Evolutionary conservation across 2,113 vertebrate species (phyloP).

Genomic region (Tringa solitaria): DNA sequence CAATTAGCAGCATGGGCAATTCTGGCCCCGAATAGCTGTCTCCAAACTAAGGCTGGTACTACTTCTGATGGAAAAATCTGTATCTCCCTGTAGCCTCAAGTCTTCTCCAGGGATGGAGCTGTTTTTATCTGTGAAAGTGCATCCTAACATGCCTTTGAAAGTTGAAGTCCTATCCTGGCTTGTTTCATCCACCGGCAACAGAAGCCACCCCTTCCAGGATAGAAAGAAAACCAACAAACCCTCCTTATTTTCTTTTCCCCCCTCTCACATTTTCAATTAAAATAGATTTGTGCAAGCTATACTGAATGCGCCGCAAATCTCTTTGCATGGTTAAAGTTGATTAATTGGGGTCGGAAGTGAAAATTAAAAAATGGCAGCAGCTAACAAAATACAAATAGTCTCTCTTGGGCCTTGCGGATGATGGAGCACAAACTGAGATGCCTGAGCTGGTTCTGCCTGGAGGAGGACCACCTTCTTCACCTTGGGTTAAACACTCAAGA

Average conservation of each 20-base stretch:
- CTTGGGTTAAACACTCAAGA: conserved; percentile 18
- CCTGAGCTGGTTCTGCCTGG: neutral
- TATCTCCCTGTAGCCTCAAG: neutral
- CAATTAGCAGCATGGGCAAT: neutral
- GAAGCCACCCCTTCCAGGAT: neutral
- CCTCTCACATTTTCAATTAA: conserved; percentile 50
- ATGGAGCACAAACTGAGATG: neutral
- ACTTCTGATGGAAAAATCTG: neutral
- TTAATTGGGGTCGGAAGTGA: conserved; percentile 56
- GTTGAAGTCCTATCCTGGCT: neutral
- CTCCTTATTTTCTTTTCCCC: conserved; percentile 17
- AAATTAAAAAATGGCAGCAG: conserved; percentile 40
- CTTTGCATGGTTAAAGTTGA: conserved; percentile 62
- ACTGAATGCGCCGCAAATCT: conserved; percentile 34
- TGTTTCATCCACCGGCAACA: neutral
- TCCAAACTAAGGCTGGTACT: neutral
- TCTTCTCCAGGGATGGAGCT: neutral
- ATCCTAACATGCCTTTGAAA: neutral
- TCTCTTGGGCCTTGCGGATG: neutral
- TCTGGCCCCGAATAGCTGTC: neutral
- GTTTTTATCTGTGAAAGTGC: neutral
- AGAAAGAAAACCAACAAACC: neutral
- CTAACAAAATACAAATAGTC: neutral
- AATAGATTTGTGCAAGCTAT: conserved; percentile 47
- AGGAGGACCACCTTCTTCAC: neutral